Evolutionary conservation across 2,113 vertebrate genomes (phyloP).

Genomic region (Oryzias melastigma): DNA sequence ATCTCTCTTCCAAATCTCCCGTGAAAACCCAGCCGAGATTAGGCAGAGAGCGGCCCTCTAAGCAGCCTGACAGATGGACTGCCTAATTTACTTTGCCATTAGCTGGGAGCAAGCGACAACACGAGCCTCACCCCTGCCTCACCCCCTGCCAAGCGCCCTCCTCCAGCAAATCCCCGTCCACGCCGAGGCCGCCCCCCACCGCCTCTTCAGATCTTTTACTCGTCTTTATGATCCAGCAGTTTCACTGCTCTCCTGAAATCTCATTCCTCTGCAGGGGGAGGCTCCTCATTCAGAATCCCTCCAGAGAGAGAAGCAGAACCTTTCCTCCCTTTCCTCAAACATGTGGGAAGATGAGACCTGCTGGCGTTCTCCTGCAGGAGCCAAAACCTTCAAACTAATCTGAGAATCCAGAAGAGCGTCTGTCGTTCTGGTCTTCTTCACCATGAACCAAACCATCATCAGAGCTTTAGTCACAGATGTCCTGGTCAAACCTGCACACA

Average conservation of each 20-base stretch:
- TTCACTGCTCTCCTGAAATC: conserved; percentile 12
- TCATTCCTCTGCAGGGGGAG: conserved; percentile 15
- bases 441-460: too few species aligned
- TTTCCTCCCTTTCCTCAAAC: too few species aligned
- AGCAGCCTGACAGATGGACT: conserved; percentile 72
- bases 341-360: too few species aligned
- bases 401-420: too few species aligned
- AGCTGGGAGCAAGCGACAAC: conserved; percentile 49
- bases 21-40: conserved; percentile 66
- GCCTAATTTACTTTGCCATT: conserved; percentile 75
- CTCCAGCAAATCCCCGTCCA: conserved; percentile 42
- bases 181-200: neutral
- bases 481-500: too few species aligned
- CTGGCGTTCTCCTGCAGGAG: too few species aligned
- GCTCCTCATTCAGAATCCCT: conserved; percentile 12
- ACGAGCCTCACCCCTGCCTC: conserved; percentile 24
- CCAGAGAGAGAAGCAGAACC: neutral
- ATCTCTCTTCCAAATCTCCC: conserved; percentile 63
- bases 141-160: conserved; percentile 27
- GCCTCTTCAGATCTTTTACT: neutral
- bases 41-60: conserved; percentile 60
- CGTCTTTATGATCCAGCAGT: conserved; percentile 10
- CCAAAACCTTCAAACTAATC: too few species aligned
- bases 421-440: too few species aligned
- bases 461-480: too few species aligned